These are phyloP conservation scores for Mylabris sibirica DNA, from an alignment of 2,888 invertebrate species.

Conservation along the genomic window DNA sequence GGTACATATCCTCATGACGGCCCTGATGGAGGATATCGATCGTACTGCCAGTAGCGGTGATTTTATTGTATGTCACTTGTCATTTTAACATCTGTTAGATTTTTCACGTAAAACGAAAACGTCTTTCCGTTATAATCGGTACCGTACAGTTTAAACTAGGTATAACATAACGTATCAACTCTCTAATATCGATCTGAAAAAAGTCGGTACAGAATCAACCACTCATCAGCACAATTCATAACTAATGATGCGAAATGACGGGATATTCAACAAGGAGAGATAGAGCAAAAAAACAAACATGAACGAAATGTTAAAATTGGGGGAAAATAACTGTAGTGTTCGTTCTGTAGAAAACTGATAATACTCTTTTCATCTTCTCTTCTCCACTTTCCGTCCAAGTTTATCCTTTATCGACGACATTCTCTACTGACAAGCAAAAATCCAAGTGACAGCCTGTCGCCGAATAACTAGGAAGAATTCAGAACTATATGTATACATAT, in stretches of 20 bases:
- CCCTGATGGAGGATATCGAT: too few species aligned
- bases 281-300: slow-evolving; percentile 23
- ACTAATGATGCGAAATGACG: slow-evolving; percentile 38
- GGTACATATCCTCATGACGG: too few species aligned
- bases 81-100: too few species aligned
- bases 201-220: slow-evolving; percentile 21
- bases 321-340: slow-evolving; percentile 36
- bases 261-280: slow-evolving; percentile 25
- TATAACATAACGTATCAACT: too few species aligned
- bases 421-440: slow-evolving; percentile 55
- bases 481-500: slow-evolving; percentile 14
- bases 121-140: too few species aligned
- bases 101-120: too few species aligned
- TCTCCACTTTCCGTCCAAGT: slow-evolving; percentile 33
- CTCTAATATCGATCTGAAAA: not conserved
- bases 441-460: slow-evolving; percentile 55
- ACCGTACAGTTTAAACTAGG: too few species aligned
- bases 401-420: slow-evolving; percentile 47
- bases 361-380: slow-evolving; percentile 39
- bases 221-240: slow-evolving; percentile 32
- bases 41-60: too few species aligned
- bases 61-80: too few species aligned
- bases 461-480: slow-evolving; percentile 48
- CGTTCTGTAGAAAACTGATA: slow-evolving; percentile 55
- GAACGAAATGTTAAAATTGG: slow-evolving; percentile 42